Base-by-base conservation (phyloP, 2,888 invertebrate genomes). In the Imbricaverruca yamaguchii region DNA sequence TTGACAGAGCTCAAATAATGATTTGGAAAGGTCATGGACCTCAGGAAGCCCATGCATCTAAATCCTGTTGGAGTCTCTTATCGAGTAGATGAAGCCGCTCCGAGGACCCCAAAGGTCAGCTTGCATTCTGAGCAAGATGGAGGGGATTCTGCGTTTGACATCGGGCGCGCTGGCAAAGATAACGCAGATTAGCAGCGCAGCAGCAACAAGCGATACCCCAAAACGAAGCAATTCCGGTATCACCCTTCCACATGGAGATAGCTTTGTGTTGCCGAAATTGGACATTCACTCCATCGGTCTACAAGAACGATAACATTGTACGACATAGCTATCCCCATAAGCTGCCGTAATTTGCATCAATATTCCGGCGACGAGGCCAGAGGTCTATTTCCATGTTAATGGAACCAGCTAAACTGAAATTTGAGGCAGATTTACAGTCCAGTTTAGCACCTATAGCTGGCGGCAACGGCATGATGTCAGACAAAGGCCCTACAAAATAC, bases 221-320 rank as follows among this genome's bases (percentile, higher is more conserved):
- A 69, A 39, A 69, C 39, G 69, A 39, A 7, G 39, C 69, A 4
- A 69, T 69, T 69, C 69, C 10, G 39, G 6, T 39, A 69, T 69
- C 69, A 39, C 15, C 15, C 39, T 39, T 39, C 39, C 39, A 4
- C 69, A 39, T 39, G 25, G 69, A 69, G 69, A 69, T 69, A 69
- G 69, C 69, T 69, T 69, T 69, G 69, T 69, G 39, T 15, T 7
- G 69, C 25, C 39, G 69, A 69, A 69, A 69, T 69, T 69, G 69
- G 69, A 69, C 25, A 69, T 69, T 69, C 69, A 69, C 69, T 69
- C 21, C 69, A 69, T 69, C 69, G 69, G 13, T 69, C 69, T 6
- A 39, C 69, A 39, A 12, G 10, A 21, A 13, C 39, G 69, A 69
- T 69, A 69, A 39, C 39, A 69, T 69, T 69, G 69, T 69, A 12